Percentiles rank a stretch among this genome's conserved stretches.
These are phyloP conservation scores for Myiozetetes cayanensis DNA, from an alignment of 2,113 vertebrate species.

Conservation along the genomic window DNA sequence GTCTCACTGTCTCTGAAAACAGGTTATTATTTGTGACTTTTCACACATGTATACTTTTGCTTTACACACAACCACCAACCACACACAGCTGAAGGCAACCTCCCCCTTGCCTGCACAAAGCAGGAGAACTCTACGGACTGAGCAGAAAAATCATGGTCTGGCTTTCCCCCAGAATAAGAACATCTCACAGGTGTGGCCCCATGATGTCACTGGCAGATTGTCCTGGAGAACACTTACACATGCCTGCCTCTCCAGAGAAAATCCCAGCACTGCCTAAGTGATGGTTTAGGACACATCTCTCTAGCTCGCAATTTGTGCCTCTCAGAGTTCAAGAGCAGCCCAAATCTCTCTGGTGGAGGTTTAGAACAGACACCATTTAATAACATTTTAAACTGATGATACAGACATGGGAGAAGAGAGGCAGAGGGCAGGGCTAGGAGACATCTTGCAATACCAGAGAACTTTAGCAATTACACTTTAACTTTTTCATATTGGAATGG, in stretches of 20 bases:
- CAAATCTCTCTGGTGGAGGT: neutral
- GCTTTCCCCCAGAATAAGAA: neutral
- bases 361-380: neutral
- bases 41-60: neutral
- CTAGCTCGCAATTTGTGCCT: neutral
- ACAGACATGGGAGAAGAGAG: neutral
- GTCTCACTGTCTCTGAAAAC: neutral
- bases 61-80: neutral
- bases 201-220: fast-evolving
- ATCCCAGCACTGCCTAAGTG: neutral
- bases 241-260: neutral
- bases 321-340: neutral
- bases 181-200: neutral
- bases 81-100: neutral
- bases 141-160: neutral
- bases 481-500: neutral
- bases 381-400: neutral
- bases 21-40: neutral
- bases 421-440: neutral
- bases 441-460: neutral
- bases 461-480: neutral
- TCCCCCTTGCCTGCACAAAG: neutral
- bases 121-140: neutral
- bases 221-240: neutral
- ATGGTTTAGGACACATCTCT: neutral